A percentile compares a stretch with the other conserved stretches of the same genome.
These are phyloP conservation scores for Charadrius vociferus DNA, from an alignment of 2,113 vertebrate species.

Conservation along the genomic window DNA sequence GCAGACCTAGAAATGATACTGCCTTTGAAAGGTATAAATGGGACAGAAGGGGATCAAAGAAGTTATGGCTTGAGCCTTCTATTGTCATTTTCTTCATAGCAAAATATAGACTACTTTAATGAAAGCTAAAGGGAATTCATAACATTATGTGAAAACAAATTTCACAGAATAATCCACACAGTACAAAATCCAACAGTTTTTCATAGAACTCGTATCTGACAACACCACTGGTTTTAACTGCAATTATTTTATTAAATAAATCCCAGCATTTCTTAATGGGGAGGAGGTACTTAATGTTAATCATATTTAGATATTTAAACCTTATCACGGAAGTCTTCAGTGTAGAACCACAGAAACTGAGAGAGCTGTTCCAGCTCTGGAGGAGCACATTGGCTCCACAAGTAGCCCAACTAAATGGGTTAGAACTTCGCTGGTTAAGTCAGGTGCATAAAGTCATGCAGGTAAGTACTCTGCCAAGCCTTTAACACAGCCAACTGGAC, in stretches of 20 bases:
- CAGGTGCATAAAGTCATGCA: background rate
- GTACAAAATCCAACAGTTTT: background rate
- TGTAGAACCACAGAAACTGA: background rate
- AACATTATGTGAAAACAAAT: background rate
- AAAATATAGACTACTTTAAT: background rate
- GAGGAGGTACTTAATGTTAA: background rate
- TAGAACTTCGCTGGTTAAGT: background rate
- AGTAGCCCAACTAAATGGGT: background rate
- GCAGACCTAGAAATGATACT: background rate
- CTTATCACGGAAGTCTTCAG: background rate
- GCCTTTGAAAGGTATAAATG: background rate
- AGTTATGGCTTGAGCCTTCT: rapidly evolving
- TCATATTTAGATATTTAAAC: background rate
- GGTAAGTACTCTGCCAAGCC: background rate
- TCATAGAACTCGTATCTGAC: background rate
- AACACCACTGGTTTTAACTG: background rate
- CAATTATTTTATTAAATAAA: background rate
- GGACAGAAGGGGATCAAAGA: background rate
- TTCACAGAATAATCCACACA: background rate
- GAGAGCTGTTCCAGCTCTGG: background rate
- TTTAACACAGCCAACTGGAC: background rate
- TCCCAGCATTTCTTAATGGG: background rate
- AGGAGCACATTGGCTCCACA: background rate
- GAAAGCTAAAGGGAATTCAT: background rate
- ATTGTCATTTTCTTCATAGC: background rate